Evolutionary conservation across 2,888 invertebrate species (phyloP).

Genomic region (Eretmocerus hayati): DNA sequence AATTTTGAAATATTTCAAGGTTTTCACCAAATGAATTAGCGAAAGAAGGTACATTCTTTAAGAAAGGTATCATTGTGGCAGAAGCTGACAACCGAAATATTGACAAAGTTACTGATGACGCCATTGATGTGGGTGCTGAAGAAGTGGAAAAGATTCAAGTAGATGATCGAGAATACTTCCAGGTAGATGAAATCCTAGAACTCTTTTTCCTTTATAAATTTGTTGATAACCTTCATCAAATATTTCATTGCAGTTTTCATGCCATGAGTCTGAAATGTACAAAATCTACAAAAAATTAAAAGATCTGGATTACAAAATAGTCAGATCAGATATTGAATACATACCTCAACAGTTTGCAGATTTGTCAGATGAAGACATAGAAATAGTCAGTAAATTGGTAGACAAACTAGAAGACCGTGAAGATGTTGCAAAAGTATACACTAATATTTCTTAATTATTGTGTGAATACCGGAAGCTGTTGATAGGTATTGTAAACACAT

Average conservation of each 20-base stretch:
- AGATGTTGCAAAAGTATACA: constrained; percentile 55
- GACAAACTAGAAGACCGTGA: constrained; percentile 52
- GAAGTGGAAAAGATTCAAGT: constrained; percentile 54
- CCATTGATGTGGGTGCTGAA: constrained; percentile 62
- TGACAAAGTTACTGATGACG: constrained; percentile 58
- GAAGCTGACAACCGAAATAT: constrained; percentile 44
- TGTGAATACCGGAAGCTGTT: no score
- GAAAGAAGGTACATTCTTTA: constrained; percentile 51
- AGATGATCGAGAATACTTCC: constrained; percentile 38
- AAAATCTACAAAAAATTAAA: constrained; percentile 50
- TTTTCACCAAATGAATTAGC: constrained; percentile 46
- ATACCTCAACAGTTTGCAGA: constrained; percentile 47
- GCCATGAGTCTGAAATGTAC: constrained; percentile 48
- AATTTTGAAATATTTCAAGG: no score
- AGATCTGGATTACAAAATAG: constrained; percentile 47
- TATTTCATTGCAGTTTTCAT: constrained; percentile 54
- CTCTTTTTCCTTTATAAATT: neutral
- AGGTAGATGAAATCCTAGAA: constrained; percentile 28
- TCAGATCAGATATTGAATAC: constrained; percentile 48
- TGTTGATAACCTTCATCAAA: constrained; percentile 6
- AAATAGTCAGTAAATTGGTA: constrained; percentile 46
- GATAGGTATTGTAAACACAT: no score
- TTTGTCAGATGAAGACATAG: constrained; percentile 50
- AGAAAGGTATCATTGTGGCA: constrained; percentile 56
- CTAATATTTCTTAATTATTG: no score